Conservation (phyloP, 2,797 vertebrate species). For the Coregonus ussuriensis region DNA sequence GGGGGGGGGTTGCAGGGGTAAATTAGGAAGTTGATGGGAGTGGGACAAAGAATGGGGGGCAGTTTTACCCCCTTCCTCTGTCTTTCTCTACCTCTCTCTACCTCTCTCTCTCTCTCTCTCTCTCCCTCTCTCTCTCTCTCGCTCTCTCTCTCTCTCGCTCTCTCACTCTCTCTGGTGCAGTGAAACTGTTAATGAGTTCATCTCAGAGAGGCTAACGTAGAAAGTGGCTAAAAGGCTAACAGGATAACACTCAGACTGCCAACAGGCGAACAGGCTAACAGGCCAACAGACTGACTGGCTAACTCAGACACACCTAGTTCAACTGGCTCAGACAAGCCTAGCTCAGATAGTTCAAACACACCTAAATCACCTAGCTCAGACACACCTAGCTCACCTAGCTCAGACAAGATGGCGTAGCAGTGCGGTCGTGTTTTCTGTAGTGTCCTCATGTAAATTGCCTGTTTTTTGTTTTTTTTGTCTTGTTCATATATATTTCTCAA, state of each 20-base stretch:
- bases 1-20: slow-evolving; percentile 39
- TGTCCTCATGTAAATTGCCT: too few species aligned
- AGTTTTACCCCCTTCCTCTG: slow-evolving; percentile 19
- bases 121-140: slow-evolving; percentile 13
- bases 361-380: too few species aligned
- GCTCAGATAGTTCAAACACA: too few species aligned
- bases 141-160: slow-evolving; percentile 33
- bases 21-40: not conserved
- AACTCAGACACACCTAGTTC: not conserved
- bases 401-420: too few species aligned
- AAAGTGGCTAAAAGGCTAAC: not conserved
- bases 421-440: too few species aligned
- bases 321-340: too few species aligned
- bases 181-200: not conserved
- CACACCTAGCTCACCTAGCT: too few species aligned
- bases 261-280: not conserved
- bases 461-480: too few species aligned
- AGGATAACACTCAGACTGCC: too few species aligned
- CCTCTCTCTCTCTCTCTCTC: slow-evolving; percentile 48
- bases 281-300: not conserved
- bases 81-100: slow-evolving; percentile 15
- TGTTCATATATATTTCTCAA: too few species aligned
- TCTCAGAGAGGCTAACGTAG: slow-evolving; percentile 43
- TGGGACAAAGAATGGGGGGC: slow-evolving; percentile 27
- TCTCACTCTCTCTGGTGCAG: slow-evolving; percentile 52